These are phyloP conservation scores for Nipponia nippon DNA, from an alignment of 2,113 vertebrate species.

Conservation along the genomic window DNA sequence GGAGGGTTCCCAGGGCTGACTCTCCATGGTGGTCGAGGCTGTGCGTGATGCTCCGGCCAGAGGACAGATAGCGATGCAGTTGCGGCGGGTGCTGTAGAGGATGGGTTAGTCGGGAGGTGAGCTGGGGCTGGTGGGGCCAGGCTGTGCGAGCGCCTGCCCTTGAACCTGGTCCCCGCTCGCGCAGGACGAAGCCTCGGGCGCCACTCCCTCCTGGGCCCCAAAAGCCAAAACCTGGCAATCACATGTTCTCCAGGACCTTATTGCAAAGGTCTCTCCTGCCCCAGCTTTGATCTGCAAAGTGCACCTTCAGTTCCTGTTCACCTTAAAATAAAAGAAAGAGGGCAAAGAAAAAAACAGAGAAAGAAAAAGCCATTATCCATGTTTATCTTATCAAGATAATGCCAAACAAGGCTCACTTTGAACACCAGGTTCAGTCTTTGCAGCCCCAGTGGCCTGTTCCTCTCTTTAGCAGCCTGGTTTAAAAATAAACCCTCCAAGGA, in stretches of 20 bases:
- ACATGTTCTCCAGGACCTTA: not conserved
- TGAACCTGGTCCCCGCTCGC: not conserved
- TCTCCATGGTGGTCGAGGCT: not conserved
- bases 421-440: slow-evolving; percentile 8
- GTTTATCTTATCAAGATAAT: slow-evolving; percentile 36
- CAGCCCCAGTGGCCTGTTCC: not conserved
- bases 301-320: not conserved
- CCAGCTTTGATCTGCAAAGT: not conserved
- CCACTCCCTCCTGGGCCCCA: rapidly evolving
- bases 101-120: not conserved
- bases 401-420: not conserved
- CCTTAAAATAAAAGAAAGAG: not conserved
- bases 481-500: slow-evolving; percentile 50
- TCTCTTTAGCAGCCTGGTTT: slow-evolving; percentile 3
- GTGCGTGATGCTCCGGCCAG: not conserved
- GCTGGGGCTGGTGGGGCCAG: not conserved
- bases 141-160: not conserved
- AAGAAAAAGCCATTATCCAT: not conserved
- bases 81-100: not conserved
- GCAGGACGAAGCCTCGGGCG: rapidly evolving
- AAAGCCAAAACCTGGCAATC: not conserved
- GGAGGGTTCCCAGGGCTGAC: not conserved
- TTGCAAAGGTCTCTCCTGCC: not conserved
- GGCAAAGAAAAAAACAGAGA: not conserved
- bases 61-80: not conserved